These are phyloP conservation scores for Acromyrmex echinatior DNA, from an alignment of 1,140 invertebrate genomes.

Conservation along the genomic window DNA sequence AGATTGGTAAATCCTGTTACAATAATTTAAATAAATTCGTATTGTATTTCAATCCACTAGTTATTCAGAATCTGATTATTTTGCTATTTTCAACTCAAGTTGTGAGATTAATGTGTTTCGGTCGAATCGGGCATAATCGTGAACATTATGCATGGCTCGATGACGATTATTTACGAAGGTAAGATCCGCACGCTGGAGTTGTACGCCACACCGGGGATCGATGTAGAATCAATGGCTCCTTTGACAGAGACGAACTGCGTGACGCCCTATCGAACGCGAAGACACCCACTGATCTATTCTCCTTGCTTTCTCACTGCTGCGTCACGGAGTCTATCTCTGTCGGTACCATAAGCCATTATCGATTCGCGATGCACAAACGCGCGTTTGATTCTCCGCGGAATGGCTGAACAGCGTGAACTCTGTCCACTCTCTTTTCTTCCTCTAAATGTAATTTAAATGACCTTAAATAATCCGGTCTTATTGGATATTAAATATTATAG, in stretches of 20 bases:
- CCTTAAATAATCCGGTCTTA: background rate
- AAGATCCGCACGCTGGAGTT: constrained; percentile 5
- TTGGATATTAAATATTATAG: background rate
- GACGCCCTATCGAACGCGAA: constrained; percentile 47
- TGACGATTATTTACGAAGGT: constrained; percentile 56
- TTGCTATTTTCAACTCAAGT: constrained; percentile 14
- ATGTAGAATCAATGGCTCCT: constrained; percentile 56
- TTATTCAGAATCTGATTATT: constrained; percentile 30
- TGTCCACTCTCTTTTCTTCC: background rate
- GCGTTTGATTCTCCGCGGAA: constrained; percentile 35
- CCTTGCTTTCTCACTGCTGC: constrained; percentile 38
- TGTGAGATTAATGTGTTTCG: constrained; percentile 38
- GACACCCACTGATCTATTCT: constrained; percentile 57
- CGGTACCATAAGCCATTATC: constrained; percentile 43
- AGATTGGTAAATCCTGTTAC: background rate
- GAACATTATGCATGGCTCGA: constrained; percentile 46
- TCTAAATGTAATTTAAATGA: background rate
- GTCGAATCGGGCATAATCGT: constrained; percentile 52
- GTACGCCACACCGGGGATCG: constrained; percentile 33
- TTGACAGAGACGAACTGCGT: constrained; percentile 59
- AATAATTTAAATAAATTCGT: background rate
- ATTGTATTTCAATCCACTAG: background rate
- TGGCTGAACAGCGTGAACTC: constrained; percentile 16
- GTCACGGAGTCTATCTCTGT: constrained; percentile 42
- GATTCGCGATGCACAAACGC: constrained; percentile 46